Evolutionary conservation across 2,888 invertebrate species (phyloP).

Genomic region (Gastrophysa polygoni): DNA sequence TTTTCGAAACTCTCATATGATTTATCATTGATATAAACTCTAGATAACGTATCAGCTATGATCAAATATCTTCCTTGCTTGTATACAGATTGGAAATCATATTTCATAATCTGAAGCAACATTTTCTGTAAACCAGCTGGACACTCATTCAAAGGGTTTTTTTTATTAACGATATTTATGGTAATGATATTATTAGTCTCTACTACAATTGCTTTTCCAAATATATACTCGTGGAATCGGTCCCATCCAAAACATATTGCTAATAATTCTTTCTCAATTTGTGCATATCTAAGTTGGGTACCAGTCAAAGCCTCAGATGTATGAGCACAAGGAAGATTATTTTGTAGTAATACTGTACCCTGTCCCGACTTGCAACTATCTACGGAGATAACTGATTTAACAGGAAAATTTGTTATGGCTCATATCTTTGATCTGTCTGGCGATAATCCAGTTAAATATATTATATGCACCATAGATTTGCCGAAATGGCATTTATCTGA

Average conservation of each 20-base stretch:
- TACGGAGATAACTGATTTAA: constrained; percentile 28
- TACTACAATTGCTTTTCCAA: constrained; percentile 7
- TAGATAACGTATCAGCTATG: constrained; percentile 29
- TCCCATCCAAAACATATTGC: constrained; percentile 15
- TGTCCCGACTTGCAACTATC: constrained; percentile 35
- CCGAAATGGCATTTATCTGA: constrained; percentile 25
- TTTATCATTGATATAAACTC: constrained; percentile 17
- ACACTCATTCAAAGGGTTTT: constrained; percentile 20
- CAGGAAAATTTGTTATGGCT: constrained; percentile 24
- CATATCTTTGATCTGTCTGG: constrained; percentile 27
- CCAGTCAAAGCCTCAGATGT: constrained; percentile 22
- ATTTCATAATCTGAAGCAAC: constrained; percentile 24
- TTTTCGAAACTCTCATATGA: constrained; percentile 18
- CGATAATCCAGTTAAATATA: constrained; percentile 13
- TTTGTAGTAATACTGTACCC: constrained; percentile 30
- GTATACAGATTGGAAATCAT: constrained; percentile 23
- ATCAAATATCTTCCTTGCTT: constrained; percentile 28
- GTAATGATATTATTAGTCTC: constrained; percentile 34
- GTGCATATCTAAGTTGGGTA: constrained; percentile 21
- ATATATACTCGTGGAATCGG: constrained; percentile 3
- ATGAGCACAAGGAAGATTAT: constrained; percentile 5
- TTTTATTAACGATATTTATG: constrained; percentile 22
- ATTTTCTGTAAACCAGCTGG: constrained; percentile 28
- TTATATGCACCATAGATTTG: constrained; percentile 4
- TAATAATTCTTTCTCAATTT: constrained; percentile 30